Percentiles rank a stretch among this genome's conserved stretches.
Evolutionary conservation across 2,113 vertebrate genomes (phyloP).

Genomic region (Neodontobutis hainanensis): DNA sequence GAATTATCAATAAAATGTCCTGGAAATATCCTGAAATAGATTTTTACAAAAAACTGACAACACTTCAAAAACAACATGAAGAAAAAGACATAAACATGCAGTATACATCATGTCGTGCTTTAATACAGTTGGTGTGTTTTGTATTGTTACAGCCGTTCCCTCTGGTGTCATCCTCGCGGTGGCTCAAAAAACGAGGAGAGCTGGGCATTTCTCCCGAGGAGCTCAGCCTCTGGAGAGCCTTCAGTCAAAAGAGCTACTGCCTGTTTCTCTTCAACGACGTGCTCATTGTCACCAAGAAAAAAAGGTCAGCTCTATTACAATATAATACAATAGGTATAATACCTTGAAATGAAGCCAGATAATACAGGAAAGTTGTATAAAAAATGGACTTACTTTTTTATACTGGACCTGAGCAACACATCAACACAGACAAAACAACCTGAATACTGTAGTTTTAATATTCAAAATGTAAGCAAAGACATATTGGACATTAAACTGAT

Average conservation of each 20-base stretch:
- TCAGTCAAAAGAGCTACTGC: constrained; percentile 83
- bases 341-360: no score
- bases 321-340: no score
- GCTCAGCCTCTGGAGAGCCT: constrained; percentile 83
- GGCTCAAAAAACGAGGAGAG: constrained; percentile 91
- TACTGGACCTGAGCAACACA: no score
- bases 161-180: constrained; percentile 87
- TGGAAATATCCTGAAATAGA: no score
- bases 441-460: background rate
- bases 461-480: no score
- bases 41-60: no score
- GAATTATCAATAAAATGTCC: no score
- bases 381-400: background rate
- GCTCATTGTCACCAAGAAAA: constrained; percentile 92
- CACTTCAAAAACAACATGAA: no score
- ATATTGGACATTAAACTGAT: background rate
- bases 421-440: background rate
- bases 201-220: constrained; percentile 82
- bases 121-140: background rate
- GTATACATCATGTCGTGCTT: no score
- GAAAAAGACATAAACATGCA: no score
- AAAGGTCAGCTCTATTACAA: constrained; percentile 78
- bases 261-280: constrained; percentile 93
- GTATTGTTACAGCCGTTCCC: constrained; percentile 82
- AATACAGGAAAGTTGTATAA: no score